Evolutionary conservation across 35 echinoderm and acorn worm species (phyloP).

Genomic region (Ophioderma brevispina): DNA sequence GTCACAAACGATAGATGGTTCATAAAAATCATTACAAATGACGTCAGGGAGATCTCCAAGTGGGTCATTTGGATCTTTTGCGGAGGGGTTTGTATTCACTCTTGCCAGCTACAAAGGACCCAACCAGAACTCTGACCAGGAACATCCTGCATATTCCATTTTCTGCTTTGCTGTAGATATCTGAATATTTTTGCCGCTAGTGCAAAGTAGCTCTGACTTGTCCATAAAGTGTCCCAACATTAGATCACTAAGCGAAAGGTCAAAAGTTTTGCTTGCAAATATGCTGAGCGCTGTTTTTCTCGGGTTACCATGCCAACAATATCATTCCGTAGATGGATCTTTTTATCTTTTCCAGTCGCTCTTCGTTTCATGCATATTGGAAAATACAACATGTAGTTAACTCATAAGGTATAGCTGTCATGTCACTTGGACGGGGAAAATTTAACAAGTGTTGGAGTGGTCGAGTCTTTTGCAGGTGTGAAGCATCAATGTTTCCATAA

Average conservation of each 20-base stretch:
- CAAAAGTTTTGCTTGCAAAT: constrained; percentile 64
- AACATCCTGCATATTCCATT: constrained; percentile 31
- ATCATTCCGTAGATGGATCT: background rate
- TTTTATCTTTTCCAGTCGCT: constrained; percentile 17
- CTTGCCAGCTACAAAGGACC: background rate
- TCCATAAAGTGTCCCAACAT: constrained; percentile 40
- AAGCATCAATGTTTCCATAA: too few species aligned
- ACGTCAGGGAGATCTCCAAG: constrained; percentile 46
- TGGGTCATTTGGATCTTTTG: background rate
- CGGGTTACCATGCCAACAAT: constrained; percentile 46
- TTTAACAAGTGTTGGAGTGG: too few species aligned
- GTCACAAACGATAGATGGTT: too few species aligned
- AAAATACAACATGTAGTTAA: too few species aligned
- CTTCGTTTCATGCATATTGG: constrained; percentile 13
- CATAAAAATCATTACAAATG: too few species aligned
- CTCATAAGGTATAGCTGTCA: too few species aligned
- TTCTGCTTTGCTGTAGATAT: background rate
- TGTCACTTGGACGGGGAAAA: too few species aligned
- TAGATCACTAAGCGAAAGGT: constrained; percentile 38
- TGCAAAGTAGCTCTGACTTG: too few species aligned
- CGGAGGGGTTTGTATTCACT: constrained; percentile 7
- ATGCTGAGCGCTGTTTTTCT: background rate
- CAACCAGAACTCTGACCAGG: constrained; percentile 41
- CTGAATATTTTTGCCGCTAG: too few species aligned
- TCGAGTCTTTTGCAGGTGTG: too few species aligned